phyloP scores from a whole-genome alignment of 37 sponge, comb jelly and placozoan species.

The Halisarca cf. caerulea region DNA sequence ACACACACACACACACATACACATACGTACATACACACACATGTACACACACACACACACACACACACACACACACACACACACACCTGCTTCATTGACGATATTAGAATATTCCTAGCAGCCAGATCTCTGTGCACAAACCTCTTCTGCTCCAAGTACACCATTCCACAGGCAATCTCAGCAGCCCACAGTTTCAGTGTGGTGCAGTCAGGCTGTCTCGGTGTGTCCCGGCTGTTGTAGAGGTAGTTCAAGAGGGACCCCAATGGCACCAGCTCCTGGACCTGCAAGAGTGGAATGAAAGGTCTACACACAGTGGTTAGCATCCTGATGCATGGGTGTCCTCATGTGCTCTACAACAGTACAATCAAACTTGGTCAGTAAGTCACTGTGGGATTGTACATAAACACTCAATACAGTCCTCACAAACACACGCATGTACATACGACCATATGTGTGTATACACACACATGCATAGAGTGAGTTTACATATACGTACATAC shows the following conservation, averaged over 20 bases:
- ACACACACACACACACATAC: too few relatives aligned
- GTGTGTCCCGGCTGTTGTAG: slow-evolving; percentile 53
- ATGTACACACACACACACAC: not conserved
- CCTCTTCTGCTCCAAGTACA: slow-evolving; percentile 85
- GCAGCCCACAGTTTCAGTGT: slow-evolving; percentile 91
- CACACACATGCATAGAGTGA: not conserved
- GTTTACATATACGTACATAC: not conserved
- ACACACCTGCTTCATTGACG: slow-evolving; percentile 51
- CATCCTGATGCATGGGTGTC: too few relatives aligned
- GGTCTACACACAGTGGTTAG: not conserved
- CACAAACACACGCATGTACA: too few relatives aligned
- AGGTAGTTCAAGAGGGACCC: slow-evolving; percentile 89
- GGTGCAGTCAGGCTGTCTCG: slow-evolving; percentile 36
- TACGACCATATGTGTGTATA: too few relatives aligned
- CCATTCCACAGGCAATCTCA: slow-evolving; percentile 94
- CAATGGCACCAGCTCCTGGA: slow-evolving; percentile 81
- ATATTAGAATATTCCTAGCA: slow-evolving; percentile 92
- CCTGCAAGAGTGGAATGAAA: slow-evolving; percentile 47
- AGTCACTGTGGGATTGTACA: too few relatives aligned
- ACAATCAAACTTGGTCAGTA: too few relatives aligned
- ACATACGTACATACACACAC: not conserved
- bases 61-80: too few relatives aligned
- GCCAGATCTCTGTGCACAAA: slow-evolving; percentile 97
- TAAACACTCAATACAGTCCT: too few relatives aligned
- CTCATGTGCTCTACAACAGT: too few relatives aligned